Evolutionary conservation across 2,113 vertebrate genomes (phyloP), one percentile per base, ranked within the genome.

Genomic region (Bos indicus): DNA sequence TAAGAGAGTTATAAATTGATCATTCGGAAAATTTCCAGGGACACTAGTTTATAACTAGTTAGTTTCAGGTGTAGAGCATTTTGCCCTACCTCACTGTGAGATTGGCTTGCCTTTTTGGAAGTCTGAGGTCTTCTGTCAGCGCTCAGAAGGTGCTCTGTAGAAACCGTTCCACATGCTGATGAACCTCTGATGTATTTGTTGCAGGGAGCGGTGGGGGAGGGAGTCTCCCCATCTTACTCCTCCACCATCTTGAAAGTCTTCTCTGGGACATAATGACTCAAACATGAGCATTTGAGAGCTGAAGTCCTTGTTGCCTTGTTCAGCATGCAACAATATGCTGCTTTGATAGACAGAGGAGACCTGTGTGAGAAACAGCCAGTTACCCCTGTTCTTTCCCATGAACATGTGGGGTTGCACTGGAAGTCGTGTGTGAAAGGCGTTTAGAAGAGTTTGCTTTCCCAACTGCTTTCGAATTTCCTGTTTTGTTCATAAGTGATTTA

Each of bases 241-340:
- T 77, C 23, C 71, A 25, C 36, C 6, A 43, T 25, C 36, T 71
- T 74, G 71, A 77, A 77, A 43, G 21, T 77, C 36, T 43, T 43
- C 71, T 43, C 71, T 77, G 23, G 71, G 28, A 91, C 52, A 33
- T 48, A 46, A 81, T 92, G 16, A 82, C 26, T 74, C 78, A 89
- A 81, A 51, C 36, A 25, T 7, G 23, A 89, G n/a, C 26, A 7
- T 77, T 23, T 59, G 60, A 21, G 60, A 67, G 15, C n/a, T 23
- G 46, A 87, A 40, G 43, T 88, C 30, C 36, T 78, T 48, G 62
- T 77, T 1, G 0, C 43, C 46, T 54, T 30, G 46, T 28, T 89
- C 60, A 16, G 26, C 60, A 26, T 28, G 30, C 28, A 91, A 52
- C 14, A n/a, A 11, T 2, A 11, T 0, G 2, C 60, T 12, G 4